phyloP scores from a whole-genome alignment of 2,888 invertebrate species.

The Ryuthela nishihirai region DNA sequence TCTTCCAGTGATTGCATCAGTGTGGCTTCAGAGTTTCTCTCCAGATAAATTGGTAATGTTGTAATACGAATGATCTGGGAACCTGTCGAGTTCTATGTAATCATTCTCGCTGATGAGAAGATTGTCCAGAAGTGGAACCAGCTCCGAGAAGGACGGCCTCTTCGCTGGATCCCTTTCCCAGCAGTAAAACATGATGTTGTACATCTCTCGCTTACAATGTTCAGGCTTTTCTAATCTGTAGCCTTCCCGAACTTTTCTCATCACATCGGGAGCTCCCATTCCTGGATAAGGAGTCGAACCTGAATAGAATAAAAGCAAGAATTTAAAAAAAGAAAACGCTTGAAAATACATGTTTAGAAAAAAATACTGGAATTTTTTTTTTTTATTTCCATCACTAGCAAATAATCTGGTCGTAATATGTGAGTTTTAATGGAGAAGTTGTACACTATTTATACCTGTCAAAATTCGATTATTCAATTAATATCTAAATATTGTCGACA shows the following conservation, averaged over 20 bases:
- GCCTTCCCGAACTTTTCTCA: constrained; percentile 82
- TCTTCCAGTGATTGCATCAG: no score
- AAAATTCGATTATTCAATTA: no score
- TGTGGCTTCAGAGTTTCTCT: constrained; percentile 41
- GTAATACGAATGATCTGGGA: constrained; percentile 84
- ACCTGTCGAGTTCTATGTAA: constrained; percentile 85
- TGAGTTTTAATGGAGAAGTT: no score
- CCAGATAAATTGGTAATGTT: constrained; percentile 45
- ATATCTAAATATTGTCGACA: no score
- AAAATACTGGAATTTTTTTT: no score
- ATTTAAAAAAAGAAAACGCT: no score
- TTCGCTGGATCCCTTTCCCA: constrained; percentile 84
- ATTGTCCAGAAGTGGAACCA: constrained; percentile 74
- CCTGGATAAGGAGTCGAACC: constrained; percentile 95
- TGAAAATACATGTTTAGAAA: no score
- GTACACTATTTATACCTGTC: no score
- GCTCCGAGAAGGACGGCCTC: constrained; percentile 78
- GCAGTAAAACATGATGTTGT: constrained; percentile 93
- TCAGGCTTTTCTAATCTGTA: constrained; percentile 88
- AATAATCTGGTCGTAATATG: no score
- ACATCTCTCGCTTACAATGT: constrained; percentile 80
- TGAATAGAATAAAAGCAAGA: constrained; percentile 43
- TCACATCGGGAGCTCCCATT: constrained; percentile 81
- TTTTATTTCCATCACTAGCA: no score
- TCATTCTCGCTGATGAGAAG: constrained; percentile 85